Conservation (phyloP, 2,113 vertebrate genomes). For the Takifugu bimaculatus region DNA sequence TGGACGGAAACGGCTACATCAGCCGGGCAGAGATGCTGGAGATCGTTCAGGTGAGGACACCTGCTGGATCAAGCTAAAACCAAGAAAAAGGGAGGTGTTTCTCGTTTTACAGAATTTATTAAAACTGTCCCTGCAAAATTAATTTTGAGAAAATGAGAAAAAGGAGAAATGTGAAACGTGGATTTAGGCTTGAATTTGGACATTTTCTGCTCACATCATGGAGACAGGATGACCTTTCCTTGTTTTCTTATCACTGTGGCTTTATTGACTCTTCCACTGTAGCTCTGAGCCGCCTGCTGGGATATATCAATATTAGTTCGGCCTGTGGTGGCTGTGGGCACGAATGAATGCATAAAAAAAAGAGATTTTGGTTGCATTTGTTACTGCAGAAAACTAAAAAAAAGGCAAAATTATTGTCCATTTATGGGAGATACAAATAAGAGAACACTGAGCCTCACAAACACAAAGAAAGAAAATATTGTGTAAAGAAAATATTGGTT, state of each 20-base stretch:
- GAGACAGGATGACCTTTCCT: conserved; percentile 23
- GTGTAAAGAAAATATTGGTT: neutral
- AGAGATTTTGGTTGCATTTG: conserved; percentile 19
- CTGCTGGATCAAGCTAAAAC: neutral
- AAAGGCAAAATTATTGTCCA: too few relatives aligned
- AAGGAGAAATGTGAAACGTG: too few relatives aligned
- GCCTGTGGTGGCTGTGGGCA: conserved; percentile 57
- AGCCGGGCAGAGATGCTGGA: conserved; percentile 79
- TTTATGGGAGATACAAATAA: too few relatives aligned
- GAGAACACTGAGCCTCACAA: too few relatives aligned
- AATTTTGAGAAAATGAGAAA: too few relatives aligned
- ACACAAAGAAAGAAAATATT: too few relatives aligned
- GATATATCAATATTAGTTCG: conserved; percentile 70
- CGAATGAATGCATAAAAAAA: conserved; percentile 57
- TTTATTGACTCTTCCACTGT: conserved; percentile 65
- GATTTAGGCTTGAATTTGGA: neutral
- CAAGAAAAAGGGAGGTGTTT: neutral
- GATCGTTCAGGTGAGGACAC: conserved; percentile 74
- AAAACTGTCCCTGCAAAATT: neutral
- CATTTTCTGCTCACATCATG: conserved; percentile 9
- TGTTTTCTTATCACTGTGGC: conserved; percentile 48
- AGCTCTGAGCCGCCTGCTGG: conserved; percentile 49
- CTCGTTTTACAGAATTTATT: neutral
- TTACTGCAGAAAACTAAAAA: neutral
- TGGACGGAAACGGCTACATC: conserved; percentile 79